Evolutionary conservation across 2,888 invertebrate genomes (phyloP).

Genomic region (Cylloceria caligata): DNA sequence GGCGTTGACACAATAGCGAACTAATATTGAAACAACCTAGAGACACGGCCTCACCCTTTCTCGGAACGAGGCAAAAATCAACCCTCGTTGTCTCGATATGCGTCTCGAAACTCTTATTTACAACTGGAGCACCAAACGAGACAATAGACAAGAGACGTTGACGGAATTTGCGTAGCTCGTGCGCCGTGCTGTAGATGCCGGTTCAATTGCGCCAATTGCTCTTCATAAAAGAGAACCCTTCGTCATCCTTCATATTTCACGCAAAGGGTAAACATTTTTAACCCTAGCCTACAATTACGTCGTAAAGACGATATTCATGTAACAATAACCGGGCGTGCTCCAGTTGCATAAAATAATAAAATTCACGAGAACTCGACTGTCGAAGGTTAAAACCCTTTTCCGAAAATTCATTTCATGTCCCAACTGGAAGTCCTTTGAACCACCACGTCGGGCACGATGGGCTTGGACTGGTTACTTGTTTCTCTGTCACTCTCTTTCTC

Average conservation of each 20-base stretch:
- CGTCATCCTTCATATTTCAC: slow-evolving; percentile 75
- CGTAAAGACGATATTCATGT: slow-evolving; percentile 74
- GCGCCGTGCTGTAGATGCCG: slow-evolving; percentile 58
- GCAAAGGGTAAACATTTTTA: slow-evolving; percentile 80
- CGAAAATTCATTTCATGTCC: slow-evolving; percentile 69
- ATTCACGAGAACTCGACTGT: slow-evolving; percentile 45
- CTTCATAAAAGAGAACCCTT: slow-evolving; percentile 72
- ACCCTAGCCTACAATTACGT: slow-evolving; percentile 81
- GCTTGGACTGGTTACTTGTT: slow-evolving; percentile 15
- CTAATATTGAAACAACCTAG: slow-evolving; percentile 5
- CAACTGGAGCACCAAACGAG: slow-evolving; percentile 79
- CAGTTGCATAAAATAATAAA: slow-evolving; percentile 81
- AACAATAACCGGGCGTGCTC: slow-evolving; percentile 77
- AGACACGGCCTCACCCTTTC: slow-evolving; percentile 53
- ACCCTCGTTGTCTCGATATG: slow-evolving; percentile 74
- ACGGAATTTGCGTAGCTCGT: slow-evolving; percentile 72
- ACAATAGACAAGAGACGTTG: slow-evolving; percentile 42
- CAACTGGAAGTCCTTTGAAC: slow-evolving; percentile 63
- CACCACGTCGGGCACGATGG: slow-evolving; percentile 38
- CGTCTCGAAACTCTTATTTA: slow-evolving; percentile 77
- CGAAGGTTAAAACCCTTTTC: slow-evolving; percentile 78
- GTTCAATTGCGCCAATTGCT: slow-evolving; percentile 68
- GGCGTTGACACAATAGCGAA: slow-evolving; percentile 31
- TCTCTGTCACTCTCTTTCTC: not conserved
- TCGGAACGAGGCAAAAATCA: slow-evolving; percentile 73